These are phyloP conservation scores for Cephalopachus bancanus DNA, from an alignment of 2,797 vertebrate genomes.

Conservation along the genomic window DNA sequence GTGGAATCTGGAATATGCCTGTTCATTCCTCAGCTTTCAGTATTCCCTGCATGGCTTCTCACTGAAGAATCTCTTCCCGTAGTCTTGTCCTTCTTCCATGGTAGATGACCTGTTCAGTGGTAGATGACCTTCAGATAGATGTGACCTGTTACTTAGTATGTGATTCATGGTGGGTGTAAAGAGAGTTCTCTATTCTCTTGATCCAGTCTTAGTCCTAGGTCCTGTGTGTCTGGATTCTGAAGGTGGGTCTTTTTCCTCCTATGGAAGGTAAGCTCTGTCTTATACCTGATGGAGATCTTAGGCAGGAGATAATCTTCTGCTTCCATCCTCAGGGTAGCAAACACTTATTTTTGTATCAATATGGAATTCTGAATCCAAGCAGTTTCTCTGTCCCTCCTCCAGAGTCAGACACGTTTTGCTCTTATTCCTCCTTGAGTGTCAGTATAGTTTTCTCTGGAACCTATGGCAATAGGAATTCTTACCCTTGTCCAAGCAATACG, in stretches of 20 bases:
- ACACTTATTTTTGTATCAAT: background rate
- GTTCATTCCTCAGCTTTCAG: background rate
- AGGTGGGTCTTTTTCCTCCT: background rate
- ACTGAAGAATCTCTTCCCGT: background rate
- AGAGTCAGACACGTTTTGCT: background rate
- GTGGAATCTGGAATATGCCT: background rate
- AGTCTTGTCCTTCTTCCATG: background rate
- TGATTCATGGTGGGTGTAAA: accelerated
- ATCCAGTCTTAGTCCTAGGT: background rate
- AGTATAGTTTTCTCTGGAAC: background rate
- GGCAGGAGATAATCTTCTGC: background rate
- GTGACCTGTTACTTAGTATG: background rate
- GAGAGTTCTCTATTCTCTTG: background rate
- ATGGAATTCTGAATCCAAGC: background rate
- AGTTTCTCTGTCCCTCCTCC: background rate
- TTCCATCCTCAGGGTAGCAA: background rate
- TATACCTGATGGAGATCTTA: background rate
- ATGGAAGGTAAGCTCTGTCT: background rate
- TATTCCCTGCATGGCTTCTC: background rate
- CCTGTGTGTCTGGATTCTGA: background rate
- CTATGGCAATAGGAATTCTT: background rate
- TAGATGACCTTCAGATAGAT: too few species aligned
- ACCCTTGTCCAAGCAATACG: background rate
- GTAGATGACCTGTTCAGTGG: too few species aligned
- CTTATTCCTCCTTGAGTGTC: background rate